Percentiles rank a stretch among this genome's conserved stretches.
Evolutionary conservation across 2,113 vertebrate genomes (phyloP).

Genomic region (Macheiramphus alcinus): DNA sequence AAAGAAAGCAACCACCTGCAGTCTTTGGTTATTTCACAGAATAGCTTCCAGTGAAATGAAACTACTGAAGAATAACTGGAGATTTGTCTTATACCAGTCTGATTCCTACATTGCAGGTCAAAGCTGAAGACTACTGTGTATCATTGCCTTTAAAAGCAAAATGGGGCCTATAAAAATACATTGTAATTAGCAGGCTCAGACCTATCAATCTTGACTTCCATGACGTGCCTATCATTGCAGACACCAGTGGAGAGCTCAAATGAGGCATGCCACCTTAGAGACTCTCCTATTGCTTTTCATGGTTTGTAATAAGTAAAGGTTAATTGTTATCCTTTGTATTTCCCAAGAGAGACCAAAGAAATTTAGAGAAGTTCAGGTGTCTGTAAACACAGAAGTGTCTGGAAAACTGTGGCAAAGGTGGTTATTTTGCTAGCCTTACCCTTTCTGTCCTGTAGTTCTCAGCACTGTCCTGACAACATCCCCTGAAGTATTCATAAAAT

Average conservation of each 20-base stretch:
- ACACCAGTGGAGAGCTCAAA: background rate
- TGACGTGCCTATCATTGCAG: background rate
- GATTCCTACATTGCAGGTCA: background rate
- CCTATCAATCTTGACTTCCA: background rate
- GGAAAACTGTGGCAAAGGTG: conserved; percentile 15
- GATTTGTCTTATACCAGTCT: background rate
- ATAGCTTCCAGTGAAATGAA: background rate
- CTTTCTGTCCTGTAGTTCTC: background rate
- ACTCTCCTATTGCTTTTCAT: background rate
- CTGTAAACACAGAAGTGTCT: background rate
- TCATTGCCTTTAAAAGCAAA: background rate
- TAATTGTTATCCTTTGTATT: conserved; percentile 13
- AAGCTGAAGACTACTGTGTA: background rate
- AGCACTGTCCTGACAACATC: background rate
- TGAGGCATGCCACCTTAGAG: background rate
- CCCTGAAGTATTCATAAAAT: conserved; percentile 37
- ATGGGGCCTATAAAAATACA: background rate
- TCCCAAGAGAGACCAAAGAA: background rate
- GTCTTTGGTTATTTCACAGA: background rate
- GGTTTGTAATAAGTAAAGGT: conserved; percentile 20
- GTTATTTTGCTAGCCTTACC: background rate
- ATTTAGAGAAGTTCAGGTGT: background rate
- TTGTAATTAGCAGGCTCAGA: background rate
- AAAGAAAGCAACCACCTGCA: background rate
- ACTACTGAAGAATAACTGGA: background rate